These are phyloP conservation scores for Drosophila infuscata DNA, from an alignment of 2,888 invertebrate genomes.

Conservation along the genomic window DNA sequence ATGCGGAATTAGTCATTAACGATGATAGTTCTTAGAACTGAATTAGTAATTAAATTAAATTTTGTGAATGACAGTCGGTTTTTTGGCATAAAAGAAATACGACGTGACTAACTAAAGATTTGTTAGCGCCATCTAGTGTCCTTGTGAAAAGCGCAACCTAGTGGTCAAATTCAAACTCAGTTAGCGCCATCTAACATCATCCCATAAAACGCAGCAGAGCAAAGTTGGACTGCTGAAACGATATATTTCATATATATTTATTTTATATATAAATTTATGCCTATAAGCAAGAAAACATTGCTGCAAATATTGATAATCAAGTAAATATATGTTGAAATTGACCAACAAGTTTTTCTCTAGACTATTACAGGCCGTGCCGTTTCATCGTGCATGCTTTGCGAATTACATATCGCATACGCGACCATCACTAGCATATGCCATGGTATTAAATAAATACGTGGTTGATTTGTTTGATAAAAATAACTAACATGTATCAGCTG, in stretches of 20 bases:
- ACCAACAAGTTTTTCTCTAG: neutral
- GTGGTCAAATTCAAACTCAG: conserved; percentile 1
- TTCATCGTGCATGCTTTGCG: neutral
- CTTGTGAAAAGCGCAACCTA: neutral
- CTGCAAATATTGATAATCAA: neutral
- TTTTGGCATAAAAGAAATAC: conserved; percentile 12
- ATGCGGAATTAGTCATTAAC: conserved; percentile 20
- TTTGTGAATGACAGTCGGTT: conserved; percentile 25
- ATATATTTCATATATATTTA: neutral
- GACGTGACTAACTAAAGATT: conserved; percentile 19
- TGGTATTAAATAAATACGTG: conserved; percentile 45
- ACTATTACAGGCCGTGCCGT: neutral
- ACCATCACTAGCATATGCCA: conserved; percentile 24
- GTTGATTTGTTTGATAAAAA: conserved; percentile 41
- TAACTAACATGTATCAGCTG: conserved; percentile 46
- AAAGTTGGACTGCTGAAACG: neutral
- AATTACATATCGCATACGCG: neutral
- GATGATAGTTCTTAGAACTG: conserved; percentile 19
- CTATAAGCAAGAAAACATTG: neutral
- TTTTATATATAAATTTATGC: neutral
- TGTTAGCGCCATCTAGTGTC: conserved; percentile 31
- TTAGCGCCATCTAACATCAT: conserved; percentile 26
- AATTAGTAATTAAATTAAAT: conserved; percentile 9
- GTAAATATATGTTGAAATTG: neutral
- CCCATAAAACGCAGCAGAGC: neutral